These are phyloP conservation scores for Sinocyclocheilus maitianheensis DNA, from an alignment of 2,113 vertebrate species.

Conservation along the genomic window DNA sequence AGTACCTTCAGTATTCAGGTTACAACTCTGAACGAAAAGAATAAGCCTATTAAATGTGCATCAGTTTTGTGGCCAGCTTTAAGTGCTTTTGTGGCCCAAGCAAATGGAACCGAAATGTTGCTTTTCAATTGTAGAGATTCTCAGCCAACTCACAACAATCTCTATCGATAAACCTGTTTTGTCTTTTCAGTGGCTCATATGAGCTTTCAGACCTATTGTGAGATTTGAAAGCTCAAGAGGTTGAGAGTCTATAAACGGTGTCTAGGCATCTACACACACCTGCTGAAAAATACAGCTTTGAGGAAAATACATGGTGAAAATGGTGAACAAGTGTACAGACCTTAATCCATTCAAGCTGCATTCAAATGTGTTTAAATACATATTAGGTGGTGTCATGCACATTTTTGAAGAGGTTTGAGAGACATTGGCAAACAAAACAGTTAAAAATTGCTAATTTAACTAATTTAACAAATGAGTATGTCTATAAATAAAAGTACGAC, in stretches of 20 bases:
- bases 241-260: background rate
- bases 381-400: background rate
- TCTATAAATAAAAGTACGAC: too few relatives aligned
- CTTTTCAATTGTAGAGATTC: slow-evolving; percentile 33
- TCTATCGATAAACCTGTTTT: slow-evolving; percentile 33
- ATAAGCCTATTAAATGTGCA: slow-evolving; percentile 22
- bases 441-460: too few relatives aligned
- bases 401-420: background rate
- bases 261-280: background rate
- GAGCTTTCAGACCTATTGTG: slow-evolving; percentile 15
- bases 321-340: background rate
- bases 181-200: slow-evolving; percentile 6
- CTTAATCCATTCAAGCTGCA: background rate
- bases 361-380: background rate
- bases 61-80: slow-evolving; percentile 22
- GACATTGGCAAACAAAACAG: too few relatives aligned
- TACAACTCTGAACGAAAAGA: slow-evolving; percentile 26
- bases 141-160: slow-evolving; percentile 21
- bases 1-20: slow-evolving; percentile 30
- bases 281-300: background rate
- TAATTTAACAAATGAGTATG: too few relatives aligned
- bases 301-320: too few relatives aligned
- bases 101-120: slow-evolving; percentile 35
- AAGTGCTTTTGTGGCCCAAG: slow-evolving; percentile 40
- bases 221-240: slow-evolving; percentile 8